Percentiles rank a stretch among this genome's conserved stretches.
phyloP scores from a whole-genome alignment of 2,797 vertebrate species.

The Rallus crepitans region DNA sequence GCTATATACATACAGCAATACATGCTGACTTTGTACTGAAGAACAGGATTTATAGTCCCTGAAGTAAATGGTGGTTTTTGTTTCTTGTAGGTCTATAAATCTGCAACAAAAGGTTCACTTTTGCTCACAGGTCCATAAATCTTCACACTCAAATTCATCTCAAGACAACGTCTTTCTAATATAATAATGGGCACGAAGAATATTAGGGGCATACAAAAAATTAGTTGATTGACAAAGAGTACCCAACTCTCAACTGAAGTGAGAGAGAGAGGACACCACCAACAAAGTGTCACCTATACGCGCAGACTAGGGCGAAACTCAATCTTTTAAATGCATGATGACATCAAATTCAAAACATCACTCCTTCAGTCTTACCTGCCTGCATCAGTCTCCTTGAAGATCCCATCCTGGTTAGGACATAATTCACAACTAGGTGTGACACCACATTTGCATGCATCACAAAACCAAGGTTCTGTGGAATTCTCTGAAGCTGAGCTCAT shows the following conservation, averaged over 20 bases:
- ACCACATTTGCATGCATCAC: slow-evolving; percentile 97
- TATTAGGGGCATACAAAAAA: not conserved
- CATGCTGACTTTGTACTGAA: not conserved
- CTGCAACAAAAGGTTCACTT: not conserved
- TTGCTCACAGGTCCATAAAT: not conserved
- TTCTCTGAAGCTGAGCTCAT: slow-evolving; percentile 99
- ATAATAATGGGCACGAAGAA: not conserved
- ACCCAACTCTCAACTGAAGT: not conserved
- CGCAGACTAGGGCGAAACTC: not conserved
- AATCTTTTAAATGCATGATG: not conserved
- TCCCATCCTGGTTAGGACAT: slow-evolving; percentile 98
- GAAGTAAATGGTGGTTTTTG: not conserved
- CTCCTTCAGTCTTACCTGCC: slow-evolving; percentile 86
- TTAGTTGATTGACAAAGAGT: not conserved
- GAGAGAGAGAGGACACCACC: not conserved
- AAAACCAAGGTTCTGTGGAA: slow-evolving; percentile 99
- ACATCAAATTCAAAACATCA: not conserved
- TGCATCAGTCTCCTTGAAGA: slow-evolving; percentile 99
- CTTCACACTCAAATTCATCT: not conserved
- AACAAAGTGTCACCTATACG: not conserved
- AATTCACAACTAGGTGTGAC: slow-evolving; percentile 96
- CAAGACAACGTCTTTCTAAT: not conserved
- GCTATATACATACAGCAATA: not conserved
- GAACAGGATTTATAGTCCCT: not conserved
- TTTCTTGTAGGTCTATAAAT: not conserved